Evolutionary conservation across 1,140 invertebrate species (phyloP), one percentile per base, ranked within the genome.

Genomic region (Nephila pilipes): DNA sequence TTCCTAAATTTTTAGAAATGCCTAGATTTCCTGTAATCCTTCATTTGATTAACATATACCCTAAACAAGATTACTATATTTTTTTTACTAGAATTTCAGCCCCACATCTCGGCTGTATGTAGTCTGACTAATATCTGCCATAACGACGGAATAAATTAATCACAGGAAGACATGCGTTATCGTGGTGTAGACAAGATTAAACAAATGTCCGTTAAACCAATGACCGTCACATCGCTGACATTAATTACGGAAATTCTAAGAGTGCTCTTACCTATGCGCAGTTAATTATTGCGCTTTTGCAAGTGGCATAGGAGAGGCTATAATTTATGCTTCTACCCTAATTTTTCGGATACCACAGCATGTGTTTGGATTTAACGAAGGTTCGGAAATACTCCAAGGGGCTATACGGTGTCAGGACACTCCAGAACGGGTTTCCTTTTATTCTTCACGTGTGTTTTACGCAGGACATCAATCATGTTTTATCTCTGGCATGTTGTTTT

Each of bases 391-490:
- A 60, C 89, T 81, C 89, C 10, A 58, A 55, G 57, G 79, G 32
- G 29, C 57, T 91, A 91, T 83, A 83, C 16, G 12, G 25, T 81
- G 75, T 32, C 54, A 83, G 32, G 75, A 18, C 22, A 91, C 79
- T 91, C 75, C 29, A 60, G 60, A 14, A n/a, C 20, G 25, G 2
- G 32, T 81, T 63, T 22, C 57, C 29, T 83, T 81, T 58, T 81
- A 91, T 83, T 60, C 75, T 25, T 79, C 29, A 81, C 89, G 54
- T 83, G n/a, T 75, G 89, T 81, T 91, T 81, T 81, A 81, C 89
- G 75, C 46, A 90, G 75, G 38, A 38, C 79, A 91, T 91, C 89
- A 91, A 91, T 91, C 89, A 91, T 91, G 89, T 91, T 91, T 91
- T 91, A 91, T 91, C 89, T 81, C 89, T 29, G 22, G 58, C 5